These are phyloP conservation scores for Phortica okadai DNA, from an alignment of 2,888 invertebrate genomes.

Conservation along the genomic window DNA sequence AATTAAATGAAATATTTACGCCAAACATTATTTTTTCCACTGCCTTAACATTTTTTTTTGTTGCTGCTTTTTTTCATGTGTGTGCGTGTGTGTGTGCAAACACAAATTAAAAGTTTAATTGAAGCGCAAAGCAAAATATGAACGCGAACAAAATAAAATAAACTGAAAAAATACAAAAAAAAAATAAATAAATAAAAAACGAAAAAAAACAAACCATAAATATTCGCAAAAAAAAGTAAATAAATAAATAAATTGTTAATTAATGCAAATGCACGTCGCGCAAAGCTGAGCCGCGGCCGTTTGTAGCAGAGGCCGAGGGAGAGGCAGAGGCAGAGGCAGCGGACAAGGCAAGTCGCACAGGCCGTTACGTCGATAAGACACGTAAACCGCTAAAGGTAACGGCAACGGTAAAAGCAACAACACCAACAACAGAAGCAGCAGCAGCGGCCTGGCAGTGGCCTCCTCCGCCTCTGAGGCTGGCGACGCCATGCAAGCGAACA, in stretches of 20 bases:
- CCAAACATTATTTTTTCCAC: no score
- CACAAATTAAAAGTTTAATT: no score
- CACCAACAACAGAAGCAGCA: conserved; percentile 25
- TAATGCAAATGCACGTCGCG: not conserved
- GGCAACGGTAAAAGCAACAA: conserved; percentile 14
- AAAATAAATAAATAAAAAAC: not conserved
- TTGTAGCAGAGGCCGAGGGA: not conserved
- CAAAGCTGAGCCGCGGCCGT: conserved; percentile 9
- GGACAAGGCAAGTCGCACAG: not conserved
- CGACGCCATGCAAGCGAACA: conserved; percentile 72
- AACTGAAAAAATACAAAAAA: not conserved
- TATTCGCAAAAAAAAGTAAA: not conserved
- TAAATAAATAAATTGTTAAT: conserved; percentile 4
- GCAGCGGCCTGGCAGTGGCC: conserved; percentile 39
- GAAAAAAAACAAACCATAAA: not conserved
- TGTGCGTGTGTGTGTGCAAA: no score
- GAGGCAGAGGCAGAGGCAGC: not conserved
- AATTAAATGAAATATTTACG: no score
- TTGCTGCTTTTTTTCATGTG: no score
- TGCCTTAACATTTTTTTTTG: no score
- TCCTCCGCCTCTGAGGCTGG: conserved; percentile 39
- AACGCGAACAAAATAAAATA: no score
- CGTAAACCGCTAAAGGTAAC: not conserved
- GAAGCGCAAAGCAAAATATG: no score
- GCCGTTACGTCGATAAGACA: not conserved